Percentiles rank a stretch among this genome's conserved stretches.
Conservation (phyloP, 1,140 invertebrate species). For the Caenorhabditis briggsae region DNA sequence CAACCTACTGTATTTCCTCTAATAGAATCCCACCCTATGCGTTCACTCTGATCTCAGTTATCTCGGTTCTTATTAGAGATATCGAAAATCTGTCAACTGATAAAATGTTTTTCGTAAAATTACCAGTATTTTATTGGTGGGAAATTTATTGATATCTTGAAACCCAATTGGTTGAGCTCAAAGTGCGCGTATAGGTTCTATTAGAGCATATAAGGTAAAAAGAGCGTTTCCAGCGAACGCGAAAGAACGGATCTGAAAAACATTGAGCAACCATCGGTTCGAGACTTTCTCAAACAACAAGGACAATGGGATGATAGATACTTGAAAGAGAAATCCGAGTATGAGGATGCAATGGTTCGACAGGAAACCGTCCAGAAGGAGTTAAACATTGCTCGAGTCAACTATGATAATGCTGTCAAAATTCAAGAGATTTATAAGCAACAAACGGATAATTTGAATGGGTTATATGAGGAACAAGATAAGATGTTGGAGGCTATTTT, state of each 20-base stretch:
- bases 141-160: too few species aligned
- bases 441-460: conserved; percentile 79
- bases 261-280: conserved; percentile 77
- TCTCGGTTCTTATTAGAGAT: too few species aligned
- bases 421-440: conserved; percentile 76
- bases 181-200: too few species aligned
- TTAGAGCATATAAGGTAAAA: too few species aligned
- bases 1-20: background rate
- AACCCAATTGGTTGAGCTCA: too few species aligned
- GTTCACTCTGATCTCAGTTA: too few species aligned
- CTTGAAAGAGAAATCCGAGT: conserved; percentile 80
- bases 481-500: conserved; percentile 80
- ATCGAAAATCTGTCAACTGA: too few species aligned
- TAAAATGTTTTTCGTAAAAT: too few species aligned
- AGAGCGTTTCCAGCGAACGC: conserved; percentile 74
- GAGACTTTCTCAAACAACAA: conserved; percentile 78
- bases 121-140: too few species aligned
- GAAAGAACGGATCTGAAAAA: conserved; percentile 79
- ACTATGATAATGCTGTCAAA: conserved; percentile 74
- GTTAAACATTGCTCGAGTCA: conserved; percentile 75
- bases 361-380: conserved; percentile 79
- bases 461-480: conserved; percentile 81
- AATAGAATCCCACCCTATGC: too few species aligned
- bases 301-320: conserved; percentile 77
- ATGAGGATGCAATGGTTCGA: conserved; percentile 79